Conservation (phyloP, 2,797 vertebrate species). For the Gymnopithys bicolor region DNA sequence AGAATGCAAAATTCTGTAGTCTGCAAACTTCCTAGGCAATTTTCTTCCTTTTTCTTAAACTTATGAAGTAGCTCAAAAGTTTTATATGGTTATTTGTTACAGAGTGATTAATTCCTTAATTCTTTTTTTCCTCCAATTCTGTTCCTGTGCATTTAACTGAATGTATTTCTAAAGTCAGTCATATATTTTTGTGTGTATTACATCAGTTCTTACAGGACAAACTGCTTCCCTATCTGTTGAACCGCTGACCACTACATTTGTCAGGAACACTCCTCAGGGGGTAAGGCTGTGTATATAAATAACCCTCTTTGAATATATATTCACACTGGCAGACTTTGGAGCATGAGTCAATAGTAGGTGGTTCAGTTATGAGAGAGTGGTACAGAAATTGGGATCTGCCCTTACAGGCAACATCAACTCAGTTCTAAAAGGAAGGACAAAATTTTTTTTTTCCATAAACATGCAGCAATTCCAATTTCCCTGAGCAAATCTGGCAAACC, state of each 20-base stretch:
- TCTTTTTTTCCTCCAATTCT: neutral
- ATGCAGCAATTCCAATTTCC: neutral
- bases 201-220: neutral
- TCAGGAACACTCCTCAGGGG: neutral
- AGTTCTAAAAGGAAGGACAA: neutral
- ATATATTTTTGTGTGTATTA: neutral
- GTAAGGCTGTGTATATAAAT: neutral
- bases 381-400: neutral
- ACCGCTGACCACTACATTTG: neutral
- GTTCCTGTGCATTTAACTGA: neutral
- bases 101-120: neutral
- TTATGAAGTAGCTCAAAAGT: neutral
- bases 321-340: neutral
- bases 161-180: neutral
- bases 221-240: neutral
- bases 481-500: neutral
- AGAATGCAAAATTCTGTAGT: neutral
- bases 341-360: neutral
- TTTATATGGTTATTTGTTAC: neutral
- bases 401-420: neutral
- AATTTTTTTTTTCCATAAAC: neutral
- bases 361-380: neutral
- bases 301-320: neutral
- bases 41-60: neutral
- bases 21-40: neutral